These are phyloP conservation scores for Andrena trimmerana DNA, from an alignment of 2,888 invertebrate genomes.

Conservation along the genomic window DNA sequence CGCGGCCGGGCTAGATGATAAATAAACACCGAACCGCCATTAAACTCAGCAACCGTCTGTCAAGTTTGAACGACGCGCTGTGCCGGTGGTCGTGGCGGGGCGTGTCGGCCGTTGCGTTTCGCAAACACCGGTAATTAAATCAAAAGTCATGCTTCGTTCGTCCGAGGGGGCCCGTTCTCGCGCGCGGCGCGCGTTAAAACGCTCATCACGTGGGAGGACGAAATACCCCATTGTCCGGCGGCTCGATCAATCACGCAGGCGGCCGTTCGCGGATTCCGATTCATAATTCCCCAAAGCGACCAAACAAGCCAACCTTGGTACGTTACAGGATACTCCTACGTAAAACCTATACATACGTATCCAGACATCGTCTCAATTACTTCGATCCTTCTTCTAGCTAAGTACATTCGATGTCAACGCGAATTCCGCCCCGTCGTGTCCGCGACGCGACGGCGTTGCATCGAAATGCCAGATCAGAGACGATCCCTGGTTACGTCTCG, in stretches of 20 bases:
- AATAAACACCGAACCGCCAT: constrained; percentile 34
- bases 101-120: constrained; percentile 39
- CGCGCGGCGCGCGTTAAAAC: constrained; percentile 19
- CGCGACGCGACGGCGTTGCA: constrained; percentile 26
- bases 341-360: not conserved
- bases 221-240: constrained; percentile 47
- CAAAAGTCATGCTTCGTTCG: constrained; percentile 31
- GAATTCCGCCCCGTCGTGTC: constrained; percentile 25
- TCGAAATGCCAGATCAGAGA: constrained; percentile 63
- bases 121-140: constrained; percentile 57
- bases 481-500: not conserved
- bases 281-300: constrained; percentile 38
- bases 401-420: constrained; percentile 32
- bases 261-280: constrained; percentile 39
- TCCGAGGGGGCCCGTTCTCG: not conserved
- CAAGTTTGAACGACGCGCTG: constrained; percentile 9
- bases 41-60: constrained; percentile 30
- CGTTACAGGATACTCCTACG: not conserved
- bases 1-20: constrained; percentile 26
- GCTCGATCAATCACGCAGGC: constrained; percentile 51
- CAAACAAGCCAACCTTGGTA: constrained; percentile 33
- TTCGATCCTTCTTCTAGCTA: not conserved
- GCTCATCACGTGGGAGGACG: constrained; percentile 50
- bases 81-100: constrained; percentile 16
- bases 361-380: constrained; percentile 50